phyloP scores from a whole-genome alignment of 2,797 vertebrate genomes.

The Typhlichthys eigenmanni region DNA sequence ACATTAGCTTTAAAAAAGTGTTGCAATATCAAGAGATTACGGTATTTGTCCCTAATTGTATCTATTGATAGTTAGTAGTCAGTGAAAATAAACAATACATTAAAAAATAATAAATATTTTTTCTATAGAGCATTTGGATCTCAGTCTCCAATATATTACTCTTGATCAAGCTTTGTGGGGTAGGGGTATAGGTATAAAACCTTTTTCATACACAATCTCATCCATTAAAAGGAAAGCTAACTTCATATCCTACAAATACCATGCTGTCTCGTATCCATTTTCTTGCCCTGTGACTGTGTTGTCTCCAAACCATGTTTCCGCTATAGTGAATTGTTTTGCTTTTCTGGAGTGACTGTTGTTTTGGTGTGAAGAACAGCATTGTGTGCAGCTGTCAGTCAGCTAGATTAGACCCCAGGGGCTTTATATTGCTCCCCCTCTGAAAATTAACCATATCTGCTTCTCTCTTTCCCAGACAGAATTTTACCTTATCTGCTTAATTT shows the following conservation, averaged over 20 bases:
- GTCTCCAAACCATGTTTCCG: conserved; percentile 55
- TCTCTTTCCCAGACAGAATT: conserved; percentile 52
- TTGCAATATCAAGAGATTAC: too few relatives aligned
- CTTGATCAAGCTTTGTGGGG: too few relatives aligned
- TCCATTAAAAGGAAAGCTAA: neutral
- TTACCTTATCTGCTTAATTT: conserved; percentile 19
- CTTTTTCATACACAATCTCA: too few relatives aligned
- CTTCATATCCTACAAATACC: neutral
- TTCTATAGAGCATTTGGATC: too few relatives aligned
- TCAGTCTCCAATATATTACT: too few relatives aligned
- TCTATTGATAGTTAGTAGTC: too few relatives aligned
- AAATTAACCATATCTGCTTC: conserved; percentile 62
- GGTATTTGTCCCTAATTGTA: too few relatives aligned
- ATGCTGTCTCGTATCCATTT: conserved; percentile 64
- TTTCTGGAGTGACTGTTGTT: conserved; percentile 63
- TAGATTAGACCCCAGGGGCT: conserved; percentile 67
- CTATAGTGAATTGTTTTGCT: conserved; percentile 60
- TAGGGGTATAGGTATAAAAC: too few relatives aligned
- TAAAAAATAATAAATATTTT: too few relatives aligned
- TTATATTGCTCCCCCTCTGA: conserved; percentile 57
- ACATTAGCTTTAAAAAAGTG: too few relatives aligned
- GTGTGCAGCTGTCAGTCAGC: conserved; percentile 72
- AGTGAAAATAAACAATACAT: too few relatives aligned
- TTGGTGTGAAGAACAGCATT: conserved; percentile 57
- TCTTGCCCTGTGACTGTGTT: conserved; percentile 47